Conservation (phyloP, 1,140 invertebrate genomes). For the Oryctes rhinoceros region DNA sequence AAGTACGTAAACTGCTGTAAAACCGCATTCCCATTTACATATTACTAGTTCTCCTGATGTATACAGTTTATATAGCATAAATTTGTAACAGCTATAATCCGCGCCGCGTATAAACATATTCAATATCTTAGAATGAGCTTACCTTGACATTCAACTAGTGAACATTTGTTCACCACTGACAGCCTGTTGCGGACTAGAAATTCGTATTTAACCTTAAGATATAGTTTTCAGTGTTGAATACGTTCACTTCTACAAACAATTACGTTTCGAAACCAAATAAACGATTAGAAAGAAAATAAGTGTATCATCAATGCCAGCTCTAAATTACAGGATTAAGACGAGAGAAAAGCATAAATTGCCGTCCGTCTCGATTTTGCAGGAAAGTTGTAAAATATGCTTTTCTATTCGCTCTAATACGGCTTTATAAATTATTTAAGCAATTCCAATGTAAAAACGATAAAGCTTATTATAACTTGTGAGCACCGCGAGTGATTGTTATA, state of each 20-base stretch:
- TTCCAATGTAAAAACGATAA: slow-evolving; percentile 11
- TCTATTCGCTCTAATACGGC: neutral
- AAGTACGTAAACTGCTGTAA: no score
- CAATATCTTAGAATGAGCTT: no score
- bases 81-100: no score
- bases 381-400: slow-evolving; percentile 28
- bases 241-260: neutral
- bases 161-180: no score
- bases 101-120: no score
- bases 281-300: neutral
- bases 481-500: slow-evolving; percentile 10
- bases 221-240: neutral
- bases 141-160: no score
- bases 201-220: neutral
- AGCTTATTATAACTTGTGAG: neutral
- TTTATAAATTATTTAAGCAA: slow-evolving; percentile 15
- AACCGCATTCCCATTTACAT: no score
- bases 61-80: no score
- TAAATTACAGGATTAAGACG: slow-evolving; percentile 15
- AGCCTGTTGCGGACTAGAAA: neutral
- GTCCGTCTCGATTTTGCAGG: slow-evolving; percentile 9
- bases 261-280: neutral
- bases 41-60: no score
- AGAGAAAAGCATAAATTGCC: slow-evolving; percentile 36
- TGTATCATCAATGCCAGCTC: slow-evolving; percentile 5